Evolutionary conservation across 2,797 vertebrate genomes (phyloP), one percentile per base, ranked within the genome.

Genomic region (Gastrophryne carolinensis): DNA sequence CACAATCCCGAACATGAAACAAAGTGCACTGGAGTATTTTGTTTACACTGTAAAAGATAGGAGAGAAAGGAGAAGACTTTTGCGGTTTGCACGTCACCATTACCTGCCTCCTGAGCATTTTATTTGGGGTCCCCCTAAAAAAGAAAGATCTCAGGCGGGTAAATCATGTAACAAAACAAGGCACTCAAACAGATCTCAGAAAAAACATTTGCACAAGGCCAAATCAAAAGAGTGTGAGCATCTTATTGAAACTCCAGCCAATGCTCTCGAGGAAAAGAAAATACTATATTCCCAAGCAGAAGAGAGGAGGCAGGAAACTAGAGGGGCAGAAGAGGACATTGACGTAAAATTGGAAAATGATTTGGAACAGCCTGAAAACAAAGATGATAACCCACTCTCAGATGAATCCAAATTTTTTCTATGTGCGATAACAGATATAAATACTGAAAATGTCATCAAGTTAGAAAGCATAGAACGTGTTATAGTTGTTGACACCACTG

Each of bases 11-110:
- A 98, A 96, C 83, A 98, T 98, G 88, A 95, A 92, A 66, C 96
- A 98, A 88, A 99, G 97, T 15, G 90, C 93, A 49, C 89, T 99
- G 76, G 97, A 99, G 82, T 99, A 99, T 86, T 99, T 93, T 72
- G 95, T 98, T 50, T 98, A 95, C 86, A 98, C 97, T 62, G 89
- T 99, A 72, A 94, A 95, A 78, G 92, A 92, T 74, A 89, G 93
- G 15, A 89, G 93, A 84, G 93, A 95, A 76, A 93, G 96, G 71
- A 91, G 97, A 0, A 92, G 91, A 67, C 91, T 99, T 66, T 89
- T 98, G 5, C 93, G 96, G 11, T 98, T 93, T 65, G 95, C 97
- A 62, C 92, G 90, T 80, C 89, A 89, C 54, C 93, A 97, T 85
- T 99, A 98, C 80, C 89, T 65, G 0, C 97, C 96, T 0, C 84